Evolutionary conservation across 2,113 vertebrate species (phyloP).

Genomic region (Engystomops pustulosus): DNA sequence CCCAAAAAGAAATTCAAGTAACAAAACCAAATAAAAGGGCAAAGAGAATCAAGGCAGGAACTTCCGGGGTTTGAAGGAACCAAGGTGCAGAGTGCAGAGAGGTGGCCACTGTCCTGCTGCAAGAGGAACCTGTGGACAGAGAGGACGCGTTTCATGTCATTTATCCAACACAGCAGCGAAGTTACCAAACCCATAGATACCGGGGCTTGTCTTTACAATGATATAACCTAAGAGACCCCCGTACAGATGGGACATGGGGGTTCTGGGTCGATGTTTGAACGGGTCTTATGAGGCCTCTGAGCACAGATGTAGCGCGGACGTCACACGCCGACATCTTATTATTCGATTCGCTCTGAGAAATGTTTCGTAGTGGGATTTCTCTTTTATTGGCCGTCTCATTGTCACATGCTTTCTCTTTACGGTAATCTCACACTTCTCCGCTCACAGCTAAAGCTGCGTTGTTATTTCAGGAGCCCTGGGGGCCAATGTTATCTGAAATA

Average conservation of each 20-base stretch:
- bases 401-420: conserved; percentile 13
- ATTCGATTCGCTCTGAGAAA: neutral
- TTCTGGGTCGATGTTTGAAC: too few species aligned
- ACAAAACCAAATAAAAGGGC: conserved; percentile 22
- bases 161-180: neutral
- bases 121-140: too few species aligned
- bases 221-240: too few species aligned
- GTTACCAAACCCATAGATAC: too few species aligned
- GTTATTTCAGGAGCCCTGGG: conserved; percentile 24
- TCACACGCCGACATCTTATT: neutral
- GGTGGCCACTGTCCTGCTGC: conserved; percentile 28
- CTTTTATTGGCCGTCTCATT: conserved; percentile 9
- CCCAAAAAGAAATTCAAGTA: conserved; percentile 36
- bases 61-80: neutral
- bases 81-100: neutral
- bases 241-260: too few species aligned
- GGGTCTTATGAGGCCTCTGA: neutral
- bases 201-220: too few species aligned
- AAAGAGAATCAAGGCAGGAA: neutral
- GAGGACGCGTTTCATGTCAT: too few species aligned
- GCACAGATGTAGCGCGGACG: neutral
- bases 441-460: neutral
- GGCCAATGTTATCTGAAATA: conserved; percentile 23
- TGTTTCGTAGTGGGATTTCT: conserved; percentile 1
- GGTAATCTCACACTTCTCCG: conserved; percentile 24